Conservation (phyloP, 2,888 invertebrate species). For the Serripes groenlandicus region DNA sequence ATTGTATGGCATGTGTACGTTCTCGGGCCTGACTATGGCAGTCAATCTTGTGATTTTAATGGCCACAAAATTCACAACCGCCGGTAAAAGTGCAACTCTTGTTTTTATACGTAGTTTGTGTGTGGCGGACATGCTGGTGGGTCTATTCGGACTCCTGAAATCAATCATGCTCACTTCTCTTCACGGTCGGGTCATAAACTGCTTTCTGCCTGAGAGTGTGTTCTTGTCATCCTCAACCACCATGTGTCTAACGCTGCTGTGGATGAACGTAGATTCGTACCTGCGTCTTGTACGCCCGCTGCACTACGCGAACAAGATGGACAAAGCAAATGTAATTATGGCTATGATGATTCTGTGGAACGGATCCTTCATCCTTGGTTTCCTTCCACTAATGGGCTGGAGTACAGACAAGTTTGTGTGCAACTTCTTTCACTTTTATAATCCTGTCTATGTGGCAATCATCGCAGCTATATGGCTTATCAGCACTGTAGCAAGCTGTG, state of each 20-base stretch:
- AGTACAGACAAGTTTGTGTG: slow-evolving; percentile 59
- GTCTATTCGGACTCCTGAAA: slow-evolving; percentile 79
- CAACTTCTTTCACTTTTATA: slow-evolving; percentile 73
- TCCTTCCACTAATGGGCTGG: slow-evolving; percentile 82
- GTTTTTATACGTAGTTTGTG: slow-evolving; percentile 81
- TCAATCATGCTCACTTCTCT: slow-evolving; percentile 69
- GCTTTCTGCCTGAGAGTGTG: slow-evolving; percentile 82
- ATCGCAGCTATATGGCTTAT: slow-evolving; percentile 64
- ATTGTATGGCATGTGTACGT: slow-evolving; percentile 39
- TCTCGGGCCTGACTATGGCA: slow-evolving; percentile 68
- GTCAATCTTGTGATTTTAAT: slow-evolving; percentile 72
- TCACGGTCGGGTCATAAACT: slow-evolving; percentile 72
- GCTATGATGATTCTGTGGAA: slow-evolving; percentile 81
- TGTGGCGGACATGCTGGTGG: slow-evolving; percentile 76
- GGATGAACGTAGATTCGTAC: slow-evolving; percentile 77
- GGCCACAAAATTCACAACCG: slow-evolving; percentile 75
- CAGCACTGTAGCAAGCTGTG: slow-evolving; percentile 61
- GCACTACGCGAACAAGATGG: slow-evolving; percentile 67
- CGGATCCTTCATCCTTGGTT: slow-evolving; percentile 79
- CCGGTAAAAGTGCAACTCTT: slow-evolving; percentile 78
- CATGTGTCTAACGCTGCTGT: slow-evolving; percentile 73
- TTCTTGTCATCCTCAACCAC: slow-evolving; percentile 78
- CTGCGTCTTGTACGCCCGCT: slow-evolving; percentile 73
- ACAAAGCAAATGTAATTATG: slow-evolving; percentile 78
- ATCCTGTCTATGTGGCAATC: slow-evolving; percentile 68